Base-by-base conservation (phyloP, 2,888 invertebrate genomes). In the Drosophila atroscutellata region DNA sequence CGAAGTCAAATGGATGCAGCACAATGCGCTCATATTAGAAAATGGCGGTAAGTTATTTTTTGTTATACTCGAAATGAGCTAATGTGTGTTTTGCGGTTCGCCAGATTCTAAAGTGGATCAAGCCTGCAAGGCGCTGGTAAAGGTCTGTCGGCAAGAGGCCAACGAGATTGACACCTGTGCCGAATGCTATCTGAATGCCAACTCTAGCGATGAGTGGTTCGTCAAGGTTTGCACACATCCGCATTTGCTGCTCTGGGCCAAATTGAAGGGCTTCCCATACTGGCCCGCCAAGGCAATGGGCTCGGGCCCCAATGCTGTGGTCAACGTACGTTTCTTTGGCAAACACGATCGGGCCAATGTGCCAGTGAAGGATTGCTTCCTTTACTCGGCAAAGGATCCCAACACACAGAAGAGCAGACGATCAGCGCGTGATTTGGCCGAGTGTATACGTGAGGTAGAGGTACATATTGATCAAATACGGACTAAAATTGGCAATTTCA, bases 281-380 rank as follows among this genome's bases (percentile, higher is more conserved):
- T 99, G 99, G 99, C 99, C 99, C 0, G 99, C 98, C 0, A 99
- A 99, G 93, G 97, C 96, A 0, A 97, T 97, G 96, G 94, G 95
- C 0, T 93, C 94, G 9, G 95, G 95, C 66, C 94, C 94, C 28
- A 93, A 94, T 11, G 95, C 96, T 0, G 93, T 95, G 83, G 97
- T 98, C 0, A 98, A 99, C 93, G 98, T 98, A 3, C 94, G 98
- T 2, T 99, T 99, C 94, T 99, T 99, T 93, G 99, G 99, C 0
- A 97, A 97, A 24, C 98, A 99, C 93, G 98, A 99, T 93, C 94
- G 98, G 62, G 98, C 98, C 8, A 98, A 98, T 97, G 97, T 98
- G 18, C 95, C 97, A 0, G 94, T 95, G 0, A 96, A 96, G 80
- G 97, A 98, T 92, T 97, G 98, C 90, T 98, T 95, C 92, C 94